A percentile compares a stretch with the other conserved stretches of the same genome.
Conservation (phyloP, 1,140 invertebrate species). For the Vollenhovia emeryi region DNA sequence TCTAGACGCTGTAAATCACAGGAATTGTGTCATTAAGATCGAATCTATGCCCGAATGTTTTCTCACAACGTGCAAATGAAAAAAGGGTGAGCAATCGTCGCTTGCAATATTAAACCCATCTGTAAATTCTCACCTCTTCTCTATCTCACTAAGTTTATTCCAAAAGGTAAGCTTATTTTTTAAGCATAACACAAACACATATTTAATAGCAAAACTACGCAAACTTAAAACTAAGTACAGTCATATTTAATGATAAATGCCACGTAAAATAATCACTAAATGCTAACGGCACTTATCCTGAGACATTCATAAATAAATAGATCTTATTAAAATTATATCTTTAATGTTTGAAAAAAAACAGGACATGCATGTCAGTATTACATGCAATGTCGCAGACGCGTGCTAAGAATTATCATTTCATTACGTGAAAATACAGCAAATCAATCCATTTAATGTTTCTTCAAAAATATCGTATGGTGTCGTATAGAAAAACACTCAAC, state of each 20-base stretch:
- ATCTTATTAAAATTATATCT: background rate
- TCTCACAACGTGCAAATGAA: slow-evolving; percentile 65
- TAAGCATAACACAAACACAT: slow-evolving; percentile 43
- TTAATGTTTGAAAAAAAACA: slow-evolving; percentile 13
- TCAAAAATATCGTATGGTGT: background rate
- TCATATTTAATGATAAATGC: slow-evolving; percentile 5
- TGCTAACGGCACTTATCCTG: slow-evolving; percentile 6
- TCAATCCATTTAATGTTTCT: background rate
- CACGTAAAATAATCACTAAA: slow-evolving; percentile 16
- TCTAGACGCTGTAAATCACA: slow-evolving; percentile 89
- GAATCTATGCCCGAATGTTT: background rate
- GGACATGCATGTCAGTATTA: slow-evolving; percentile 15
- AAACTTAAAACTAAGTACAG: slow-evolving; percentile 23
- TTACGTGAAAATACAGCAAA: background rate
- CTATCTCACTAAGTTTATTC: slow-evolving; percentile 10
- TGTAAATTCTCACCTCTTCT: slow-evolving; percentile 32
- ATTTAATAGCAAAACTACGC: slow-evolving; percentile 47
- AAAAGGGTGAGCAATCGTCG: slow-evolving; percentile 41
- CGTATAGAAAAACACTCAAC: background rate
- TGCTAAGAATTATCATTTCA: slow-evolving; percentile 37
- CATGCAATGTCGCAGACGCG: slow-evolving; percentile 6
- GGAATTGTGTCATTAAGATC: background rate
- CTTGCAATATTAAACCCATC: slow-evolving; percentile 56
- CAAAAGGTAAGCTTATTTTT: slow-evolving; percentile 29
- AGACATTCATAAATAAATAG: background rate